These are phyloP conservation scores for Nerophis ophidion DNA, from an alignment of 2,113 vertebrate genomes.

Conservation along the genomic window DNA sequence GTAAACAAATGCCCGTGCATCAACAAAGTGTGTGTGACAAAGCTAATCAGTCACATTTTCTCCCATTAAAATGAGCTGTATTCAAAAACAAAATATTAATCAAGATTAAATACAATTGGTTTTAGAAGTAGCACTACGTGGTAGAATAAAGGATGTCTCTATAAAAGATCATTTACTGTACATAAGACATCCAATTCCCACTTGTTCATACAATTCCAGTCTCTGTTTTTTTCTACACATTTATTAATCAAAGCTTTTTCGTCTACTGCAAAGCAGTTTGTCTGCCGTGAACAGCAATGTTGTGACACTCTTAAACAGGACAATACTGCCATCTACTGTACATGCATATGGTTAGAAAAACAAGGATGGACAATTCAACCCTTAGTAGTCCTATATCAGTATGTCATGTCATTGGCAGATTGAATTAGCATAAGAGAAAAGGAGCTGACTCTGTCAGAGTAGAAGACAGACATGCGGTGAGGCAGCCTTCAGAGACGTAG, in stretches of 20 bases:
- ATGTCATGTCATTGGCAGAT: slow-evolving; percentile 14
- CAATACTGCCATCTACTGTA: too few relatives aligned
- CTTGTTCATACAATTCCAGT: slow-evolving; percentile 11
- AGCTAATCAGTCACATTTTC: slow-evolving; percentile 28
- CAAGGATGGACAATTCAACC: too few relatives aligned
- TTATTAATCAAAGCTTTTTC: slow-evolving; percentile 23
- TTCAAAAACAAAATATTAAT: slow-evolving; percentile 21
- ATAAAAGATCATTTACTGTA: slow-evolving; percentile 18
- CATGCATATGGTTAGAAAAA: too few relatives aligned
- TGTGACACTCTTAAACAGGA: too few relatives aligned
- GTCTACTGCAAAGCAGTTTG: too few relatives aligned
- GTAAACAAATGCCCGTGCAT: background rate
- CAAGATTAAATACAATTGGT: background rate
- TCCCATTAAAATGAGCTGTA: slow-evolving; percentile 23
- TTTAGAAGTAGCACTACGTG: background rate
- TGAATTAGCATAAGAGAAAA: slow-evolving; percentile 10
- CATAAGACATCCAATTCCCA: background rate
- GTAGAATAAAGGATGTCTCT: slow-evolving; percentile 4
- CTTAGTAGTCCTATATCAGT: slow-evolving; percentile 20
- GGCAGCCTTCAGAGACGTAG: slow-evolving; percentile 19
- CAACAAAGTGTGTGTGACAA: background rate
- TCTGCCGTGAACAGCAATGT: too few relatives aligned
- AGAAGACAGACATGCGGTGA: slow-evolving; percentile 12
- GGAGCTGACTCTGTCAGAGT: slow-evolving; percentile 4
- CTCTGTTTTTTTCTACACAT: slow-evolving; percentile 8